A percentile compares a stretch with the other conserved stretches of the same genome.
Conservation (phyloP, 2,113 vertebrate genomes). For the Callocephalon fimbriatum region DNA sequence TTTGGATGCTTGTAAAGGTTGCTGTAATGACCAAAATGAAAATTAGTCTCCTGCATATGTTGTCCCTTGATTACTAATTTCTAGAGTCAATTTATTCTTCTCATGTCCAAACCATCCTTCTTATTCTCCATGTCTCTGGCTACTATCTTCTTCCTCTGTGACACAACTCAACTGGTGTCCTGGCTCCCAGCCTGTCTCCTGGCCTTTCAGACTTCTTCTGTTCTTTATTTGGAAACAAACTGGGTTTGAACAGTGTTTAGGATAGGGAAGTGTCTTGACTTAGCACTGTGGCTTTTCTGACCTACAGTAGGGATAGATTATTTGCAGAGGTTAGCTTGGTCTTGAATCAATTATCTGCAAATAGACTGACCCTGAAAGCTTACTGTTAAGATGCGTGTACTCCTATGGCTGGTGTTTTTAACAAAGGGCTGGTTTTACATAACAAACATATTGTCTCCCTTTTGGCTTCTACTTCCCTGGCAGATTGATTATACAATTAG, state of each 20-base stretch:
- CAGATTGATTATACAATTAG: background rate
- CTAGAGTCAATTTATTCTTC: background rate
- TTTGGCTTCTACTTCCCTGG: background rate
- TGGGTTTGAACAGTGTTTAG: background rate
- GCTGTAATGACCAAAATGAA: background rate
- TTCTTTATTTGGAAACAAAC: background rate
- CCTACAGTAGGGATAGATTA: background rate
- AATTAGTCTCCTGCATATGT: background rate
- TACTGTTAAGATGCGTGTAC: background rate
- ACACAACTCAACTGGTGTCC: background rate
- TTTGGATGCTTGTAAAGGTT: background rate
- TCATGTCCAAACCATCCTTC: background rate
- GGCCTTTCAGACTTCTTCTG: background rate
- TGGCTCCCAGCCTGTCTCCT: accelerated
- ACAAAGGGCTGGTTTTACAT: background rate
- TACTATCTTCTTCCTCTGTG: background rate
- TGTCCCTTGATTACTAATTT: background rate
- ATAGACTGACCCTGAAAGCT: background rate
- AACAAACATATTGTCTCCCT: background rate
- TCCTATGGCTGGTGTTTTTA: background rate
- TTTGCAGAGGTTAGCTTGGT: background rate
- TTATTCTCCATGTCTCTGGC: background rate
- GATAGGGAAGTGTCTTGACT: background rate
- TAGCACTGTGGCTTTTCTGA: background rate
- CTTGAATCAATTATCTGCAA: background rate